Evolutionary conservation across 1,140 invertebrate species (phyloP), one percentile per base, ranked within the genome.

Genomic region (Halotydeus destructor): DNA sequence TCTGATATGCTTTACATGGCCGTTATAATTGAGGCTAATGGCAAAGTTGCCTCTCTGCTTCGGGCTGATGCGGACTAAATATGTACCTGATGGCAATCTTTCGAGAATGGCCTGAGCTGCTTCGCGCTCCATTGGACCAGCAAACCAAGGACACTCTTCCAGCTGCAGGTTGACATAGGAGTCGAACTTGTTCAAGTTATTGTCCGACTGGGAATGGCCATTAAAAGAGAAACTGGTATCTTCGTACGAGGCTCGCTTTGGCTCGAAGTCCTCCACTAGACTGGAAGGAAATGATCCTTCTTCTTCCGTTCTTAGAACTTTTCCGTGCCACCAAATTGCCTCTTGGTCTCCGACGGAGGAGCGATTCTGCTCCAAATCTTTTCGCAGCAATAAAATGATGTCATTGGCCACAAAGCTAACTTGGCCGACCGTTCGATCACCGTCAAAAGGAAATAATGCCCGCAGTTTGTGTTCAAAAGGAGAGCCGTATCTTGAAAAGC

Each of bases 1-100:
- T 60, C 81, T 75, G 71, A 94, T 93, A 59, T 93, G 86, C 58
- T 88, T 86, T 28, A 85, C 78, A 41, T 74, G 71, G 55, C 74
- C 72, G 51, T 77, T 48, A 43, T 53, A 50, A 14, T 84, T 86
- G 47, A 89, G 69, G 60, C 81, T 86, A 27, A 91, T 69, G 34
- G 83, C 85, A 57, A 78, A 85, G 55, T 48, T 37, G 46, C 52
- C 49, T 38, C 49, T 48, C 47, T 58, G 56, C 26, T 55, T 55
- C 4, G 78, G 76, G 39, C 82, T 71, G 43, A 84, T 74, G 34
- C 86, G 64, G 34, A 94, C 66, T 54, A 93, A 67, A 62, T 82
- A 93, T 2, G 85, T 86, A 44, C 85, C 84, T 60, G 83, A 73
- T 49, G 75, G 70, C 30, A 82, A 68, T 31, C 69, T 63, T 57